These are phyloP conservation scores for Distichodus sexfasciatus DNA, from an alignment of 2,797 vertebrate species.

Conservation along the genomic window DNA sequence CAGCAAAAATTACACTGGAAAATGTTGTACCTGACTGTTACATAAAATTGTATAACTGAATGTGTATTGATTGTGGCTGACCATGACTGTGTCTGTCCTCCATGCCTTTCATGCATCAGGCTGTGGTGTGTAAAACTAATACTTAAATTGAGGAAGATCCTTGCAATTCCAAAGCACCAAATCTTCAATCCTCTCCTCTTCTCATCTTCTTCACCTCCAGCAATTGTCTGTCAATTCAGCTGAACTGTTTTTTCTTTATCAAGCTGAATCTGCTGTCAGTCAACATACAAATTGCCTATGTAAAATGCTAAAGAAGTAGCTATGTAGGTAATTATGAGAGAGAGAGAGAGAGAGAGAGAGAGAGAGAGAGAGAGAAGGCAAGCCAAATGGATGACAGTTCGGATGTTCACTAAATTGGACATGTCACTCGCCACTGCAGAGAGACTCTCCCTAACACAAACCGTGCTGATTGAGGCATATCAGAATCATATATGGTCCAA, in stretches of 20 bases:
- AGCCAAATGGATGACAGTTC: slow-evolving; percentile 19
- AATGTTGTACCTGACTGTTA: neutral
- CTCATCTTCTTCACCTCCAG: neutral
- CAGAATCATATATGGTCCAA: slow-evolving; percentile 51
- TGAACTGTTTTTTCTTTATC: neutral
- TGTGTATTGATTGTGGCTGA: too few relatives aligned
- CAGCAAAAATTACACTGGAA: slow-evolving; percentile 1
- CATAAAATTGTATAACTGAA: too few relatives aligned
- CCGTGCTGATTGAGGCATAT: slow-evolving; percentile 35
- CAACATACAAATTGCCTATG: neutral
- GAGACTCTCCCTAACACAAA: slow-evolving; percentile 24
- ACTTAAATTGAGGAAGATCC: neutral
- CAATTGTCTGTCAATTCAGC: slow-evolving; percentile 2
- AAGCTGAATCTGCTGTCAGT: slow-evolving; percentile 15
- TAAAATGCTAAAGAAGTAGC: neutral
- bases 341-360: neutral
- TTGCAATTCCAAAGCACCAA: neutral
- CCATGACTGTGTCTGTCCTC: too few relatives aligned
- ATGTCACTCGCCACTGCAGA: slow-evolving; percentile 12
- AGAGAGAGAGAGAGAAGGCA: slow-evolving; percentile 1
- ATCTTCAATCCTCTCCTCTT: neutral
- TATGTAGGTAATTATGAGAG: neutral
- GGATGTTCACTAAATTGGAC: slow-evolving; percentile 27
- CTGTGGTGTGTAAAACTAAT: neutral
- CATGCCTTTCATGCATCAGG: neutral